Evolutionary conservation across 30 jellyfish, hydroid and myxozoan genomes (phyloP).

Genomic region (Turritopsis rubra): DNA sequence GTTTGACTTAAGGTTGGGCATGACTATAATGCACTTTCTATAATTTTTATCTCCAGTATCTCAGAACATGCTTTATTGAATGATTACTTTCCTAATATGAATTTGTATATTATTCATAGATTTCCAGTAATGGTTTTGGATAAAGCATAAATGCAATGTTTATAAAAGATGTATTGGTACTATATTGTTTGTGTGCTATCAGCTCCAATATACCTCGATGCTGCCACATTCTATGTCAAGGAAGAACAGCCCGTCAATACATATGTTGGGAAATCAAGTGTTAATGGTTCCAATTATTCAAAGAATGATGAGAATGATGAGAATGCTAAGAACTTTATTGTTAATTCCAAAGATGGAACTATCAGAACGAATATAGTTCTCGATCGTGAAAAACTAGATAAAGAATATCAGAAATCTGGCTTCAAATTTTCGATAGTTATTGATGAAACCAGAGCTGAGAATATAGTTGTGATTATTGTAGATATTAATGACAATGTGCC

Average conservation of each 20-base stretch:
- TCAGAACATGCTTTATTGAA: too few species aligned
- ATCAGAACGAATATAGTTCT: not conserved
- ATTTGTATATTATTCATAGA: too few species aligned
- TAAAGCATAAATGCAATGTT: not conserved
- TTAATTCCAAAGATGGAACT: not conserved
- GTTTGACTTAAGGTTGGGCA: too few species aligned
- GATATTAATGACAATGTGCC: constrained; percentile 79
- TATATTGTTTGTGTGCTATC: not conserved
- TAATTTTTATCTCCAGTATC: too few species aligned
- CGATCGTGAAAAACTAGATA: not conserved
- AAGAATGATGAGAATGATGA: not conserved
- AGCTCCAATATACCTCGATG: not conserved
- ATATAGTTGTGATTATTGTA: constrained; percentile 9
- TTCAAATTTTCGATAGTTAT: not conserved
- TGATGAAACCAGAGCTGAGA: not conserved
- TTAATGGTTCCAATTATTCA: not conserved
- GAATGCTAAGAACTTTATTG: not conserved
- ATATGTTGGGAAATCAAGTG: not conserved
- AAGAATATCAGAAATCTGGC: not conserved
- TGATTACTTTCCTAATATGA: too few species aligned
- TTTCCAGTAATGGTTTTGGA: not conserved
- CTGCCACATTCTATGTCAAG: not conserved
- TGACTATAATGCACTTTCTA: too few species aligned
- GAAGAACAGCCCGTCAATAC: not conserved
- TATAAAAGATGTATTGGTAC: not conserved